Percentiles rank a stretch among this genome's conserved stretches.
phyloP scores from a whole-genome alignment of 2,113 vertebrate species.

The Chunga burmeisteri region DNA sequence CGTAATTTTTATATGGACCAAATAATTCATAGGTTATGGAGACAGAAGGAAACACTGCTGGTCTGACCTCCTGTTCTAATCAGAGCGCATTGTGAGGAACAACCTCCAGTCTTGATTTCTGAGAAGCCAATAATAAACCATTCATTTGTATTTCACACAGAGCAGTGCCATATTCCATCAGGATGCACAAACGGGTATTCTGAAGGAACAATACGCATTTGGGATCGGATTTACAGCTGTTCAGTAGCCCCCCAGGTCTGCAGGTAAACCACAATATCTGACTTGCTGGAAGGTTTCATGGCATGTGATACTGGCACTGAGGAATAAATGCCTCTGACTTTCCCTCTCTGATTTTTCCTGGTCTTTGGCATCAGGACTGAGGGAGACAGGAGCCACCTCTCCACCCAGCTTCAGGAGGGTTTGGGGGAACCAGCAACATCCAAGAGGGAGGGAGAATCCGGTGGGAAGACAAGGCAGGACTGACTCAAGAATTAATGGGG shows the following conservation, averaged over 20 bases:
- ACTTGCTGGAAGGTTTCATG: neutral
- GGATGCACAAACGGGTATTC: neutral
- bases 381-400: neutral
- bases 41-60: neutral
- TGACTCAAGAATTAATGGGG: neutral
- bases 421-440: neutral
- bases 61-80: conserved; percentile 24
- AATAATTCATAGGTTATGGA: neutral
- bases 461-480: neutral
- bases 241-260: neutral
- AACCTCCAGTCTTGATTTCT: conserved; percentile 19
- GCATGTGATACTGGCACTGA: neutral
- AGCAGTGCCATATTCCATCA: neutral
- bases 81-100: conserved; percentile 31
- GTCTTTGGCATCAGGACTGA: neutral
- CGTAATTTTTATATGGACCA: neutral
- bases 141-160: conserved; percentile 21
- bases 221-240: neutral
- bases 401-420: neutral
- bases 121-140: conserved; percentile 14
- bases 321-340: neutral
- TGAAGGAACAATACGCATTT: neutral
- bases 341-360: neutral
- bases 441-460: neutral
- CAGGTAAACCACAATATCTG: neutral